Evolutionary conservation across 2,113 vertebrate genomes (phyloP), one percentile per base, ranked within the genome.

Genomic region (Syngnathus typhle): DNA sequence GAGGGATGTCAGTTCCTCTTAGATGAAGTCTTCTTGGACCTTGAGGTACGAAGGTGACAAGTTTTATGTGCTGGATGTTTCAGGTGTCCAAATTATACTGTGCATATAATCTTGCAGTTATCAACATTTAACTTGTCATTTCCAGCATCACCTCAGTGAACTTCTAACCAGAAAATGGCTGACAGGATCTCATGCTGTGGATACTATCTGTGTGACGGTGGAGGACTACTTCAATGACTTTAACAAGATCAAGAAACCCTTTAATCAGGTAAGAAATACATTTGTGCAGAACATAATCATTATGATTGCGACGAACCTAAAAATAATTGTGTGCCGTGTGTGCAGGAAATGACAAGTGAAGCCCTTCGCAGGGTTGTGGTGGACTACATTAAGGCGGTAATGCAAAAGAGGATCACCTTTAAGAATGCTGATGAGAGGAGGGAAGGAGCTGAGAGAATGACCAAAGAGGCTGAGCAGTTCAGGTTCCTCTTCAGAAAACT

Each of bases 221-320:
- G 96, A 98, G 78, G 96, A 98, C 83, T 99, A 99, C 83, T 99
- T 99, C 85, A 97, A 94, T 52, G 97, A 99, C 84, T 99, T 99
- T 82, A 92, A 95, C 85, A 97, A 88, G 80, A 97, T 99, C 80
- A 99, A 98, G 86, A 96, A 93, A 68, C 96, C 95, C 1, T 98
- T 93, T 70, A 97, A 93, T 82, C 93, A 95, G 95, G 97, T 98
- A 86, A 52, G 82, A 41, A 37, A 52, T 5, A 15, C 1, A 32
- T 41, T n/a, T 21, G 12, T 60, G n/a, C 1, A 15, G 19, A 19
- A 6, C 2, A 32, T 32, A 32, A 32, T 32, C 27, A 32, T 32
- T 32, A 32, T 32, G 3, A 3, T 32, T 32, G 27, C 27, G 27
- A 32, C 27, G 3, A 32, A 32, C 27, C 27, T 3, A 32, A 32